Evolutionary conservation across 2,888 invertebrate species (phyloP).

Genomic region (Hoplodrina blanda): DNA sequence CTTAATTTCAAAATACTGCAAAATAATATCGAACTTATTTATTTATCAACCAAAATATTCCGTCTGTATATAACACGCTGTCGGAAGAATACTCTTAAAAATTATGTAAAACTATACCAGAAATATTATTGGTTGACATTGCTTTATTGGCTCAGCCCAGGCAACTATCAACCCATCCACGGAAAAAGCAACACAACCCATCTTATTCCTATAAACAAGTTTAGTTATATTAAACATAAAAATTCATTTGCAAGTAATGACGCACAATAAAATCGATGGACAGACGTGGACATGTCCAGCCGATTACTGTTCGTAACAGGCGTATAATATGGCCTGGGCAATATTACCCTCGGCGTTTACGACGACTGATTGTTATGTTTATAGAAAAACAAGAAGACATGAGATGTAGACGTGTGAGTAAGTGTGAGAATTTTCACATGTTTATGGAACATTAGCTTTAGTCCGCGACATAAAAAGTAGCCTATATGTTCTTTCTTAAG

Average conservation of each 20-base stretch:
- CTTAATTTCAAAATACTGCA: too few species aligned
- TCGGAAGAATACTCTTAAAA: too few species aligned
- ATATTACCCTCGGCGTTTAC: constrained; percentile 34
- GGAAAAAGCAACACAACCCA: constrained; percentile 4
- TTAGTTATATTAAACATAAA: constrained; percentile 38
- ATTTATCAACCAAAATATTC: too few species aligned
- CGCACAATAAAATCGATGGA: constrained; percentile 39
- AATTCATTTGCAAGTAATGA: constrained; percentile 43
- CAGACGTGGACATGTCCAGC: constrained; percentile 33
- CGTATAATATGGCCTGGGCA: constrained; percentile 16
- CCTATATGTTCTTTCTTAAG: too few species aligned
- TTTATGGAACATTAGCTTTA: not conserved
- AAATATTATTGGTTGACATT: too few species aligned
- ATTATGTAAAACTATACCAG: too few species aligned
- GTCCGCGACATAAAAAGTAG: too few species aligned
- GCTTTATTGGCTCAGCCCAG: not conserved
- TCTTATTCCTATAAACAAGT: constrained; percentile 19
- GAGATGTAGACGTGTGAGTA: not conserved
- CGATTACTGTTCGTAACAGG: constrained; percentile 29
- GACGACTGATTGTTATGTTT: constrained; percentile 44
- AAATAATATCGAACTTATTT: too few species aligned
- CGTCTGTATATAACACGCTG: too few species aligned
- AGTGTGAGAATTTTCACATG: constrained; percentile 2
- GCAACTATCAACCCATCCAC: not conserved
- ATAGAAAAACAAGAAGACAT: constrained; percentile 21